phyloP scores from a whole-genome alignment of 1,140 invertebrate species.

The Drosophila sucinea region DNA sequence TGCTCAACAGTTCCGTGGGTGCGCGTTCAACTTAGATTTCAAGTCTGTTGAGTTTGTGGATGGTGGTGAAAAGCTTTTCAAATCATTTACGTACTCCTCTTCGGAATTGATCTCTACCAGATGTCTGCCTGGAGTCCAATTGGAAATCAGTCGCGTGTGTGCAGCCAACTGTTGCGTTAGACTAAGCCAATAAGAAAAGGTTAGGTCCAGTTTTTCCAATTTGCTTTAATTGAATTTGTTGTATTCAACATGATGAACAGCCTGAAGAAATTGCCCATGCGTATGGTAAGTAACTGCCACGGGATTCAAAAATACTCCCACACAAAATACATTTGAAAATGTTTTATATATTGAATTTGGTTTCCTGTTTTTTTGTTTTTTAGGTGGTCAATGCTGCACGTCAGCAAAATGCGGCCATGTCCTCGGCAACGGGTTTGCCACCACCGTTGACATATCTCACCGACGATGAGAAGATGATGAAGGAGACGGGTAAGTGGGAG shows the following conservation, averaged over 20 bases:
- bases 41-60: constrained; percentile 26
- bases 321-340: neutral
- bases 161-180: constrained; percentile 50
- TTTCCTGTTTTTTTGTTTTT: constrained; percentile 18
- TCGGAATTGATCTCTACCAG: constrained; percentile 36
- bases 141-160: constrained; percentile 58
- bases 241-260: constrained; percentile 73
- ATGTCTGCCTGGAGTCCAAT: constrained; percentile 57
- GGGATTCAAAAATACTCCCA: constrained; percentile 12
- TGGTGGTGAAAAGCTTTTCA: constrained; percentile 54
- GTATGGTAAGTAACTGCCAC: constrained; percentile 68
- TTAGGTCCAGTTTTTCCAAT: constrained; percentile 43
- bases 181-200: neutral
- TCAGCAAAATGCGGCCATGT: constrained; percentile 74
- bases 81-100: constrained; percentile 50
- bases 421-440: constrained; percentile 62
- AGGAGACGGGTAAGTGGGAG: constrained; percentile 87
- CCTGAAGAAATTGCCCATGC: constrained; percentile 78
- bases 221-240: constrained; percentile 37
- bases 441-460: constrained; percentile 87
- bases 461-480: constrained; percentile 91
- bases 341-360: constrained; percentile 18
- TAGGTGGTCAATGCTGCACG: constrained; percentile 76
- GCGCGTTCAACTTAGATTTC: neutral
- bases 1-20: constrained; percentile 1